Evolutionary conservation across 2,113 vertebrate genomes (phyloP).

Genomic region (Chunga burmeisteri): DNA sequence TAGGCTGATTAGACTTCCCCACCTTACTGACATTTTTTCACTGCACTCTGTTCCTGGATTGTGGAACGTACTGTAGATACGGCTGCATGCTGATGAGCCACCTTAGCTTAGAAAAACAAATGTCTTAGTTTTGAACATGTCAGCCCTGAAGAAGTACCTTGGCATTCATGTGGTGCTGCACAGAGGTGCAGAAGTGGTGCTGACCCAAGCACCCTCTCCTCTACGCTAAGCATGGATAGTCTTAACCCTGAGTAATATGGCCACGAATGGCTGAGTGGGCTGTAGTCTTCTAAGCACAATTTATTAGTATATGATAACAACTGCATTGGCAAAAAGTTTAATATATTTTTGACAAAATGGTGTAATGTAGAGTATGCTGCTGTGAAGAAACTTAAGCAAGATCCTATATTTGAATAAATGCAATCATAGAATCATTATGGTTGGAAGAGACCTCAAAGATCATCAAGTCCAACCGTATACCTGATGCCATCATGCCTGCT

Average conservation of each 20-base stretch:
- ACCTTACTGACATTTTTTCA: background rate
- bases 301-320: background rate
- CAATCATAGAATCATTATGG: too few species aligned
- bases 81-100: background rate
- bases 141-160: background rate
- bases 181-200: background rate
- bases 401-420: background rate
- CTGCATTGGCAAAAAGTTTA: background rate
- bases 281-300: background rate
- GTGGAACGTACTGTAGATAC: background rate
- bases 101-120: background rate
- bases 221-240: background rate
- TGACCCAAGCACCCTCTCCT: background rate
- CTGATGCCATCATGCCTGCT: too few species aligned
- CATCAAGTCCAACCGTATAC: too few species aligned
- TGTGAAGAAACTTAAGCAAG: background rate
- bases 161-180: background rate
- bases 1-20: background rate
- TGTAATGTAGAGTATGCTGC: background rate
- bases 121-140: background rate
- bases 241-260: background rate
- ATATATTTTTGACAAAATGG: background rate
- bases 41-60: background rate
- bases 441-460: too few species aligned
- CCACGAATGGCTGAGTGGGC: background rate